Base-by-base conservation (phyloP, 2,113 vertebrate species). In the Elachura formosa region DNA sequence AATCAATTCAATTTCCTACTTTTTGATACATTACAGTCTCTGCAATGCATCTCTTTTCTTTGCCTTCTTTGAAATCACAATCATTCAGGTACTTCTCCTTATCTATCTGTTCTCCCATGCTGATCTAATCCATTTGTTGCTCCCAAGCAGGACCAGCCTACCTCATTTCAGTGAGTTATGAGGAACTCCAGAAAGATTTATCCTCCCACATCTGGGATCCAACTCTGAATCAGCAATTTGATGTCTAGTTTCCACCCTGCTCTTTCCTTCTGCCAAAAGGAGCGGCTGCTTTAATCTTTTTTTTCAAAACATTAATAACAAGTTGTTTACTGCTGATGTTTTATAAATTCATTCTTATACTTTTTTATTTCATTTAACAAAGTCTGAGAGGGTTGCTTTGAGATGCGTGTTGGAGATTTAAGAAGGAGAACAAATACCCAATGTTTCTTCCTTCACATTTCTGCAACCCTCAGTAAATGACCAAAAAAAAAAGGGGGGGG, bases 181-280 rank as follows among this genome's bases (percentile, higher is more conserved):
- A 96, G 92, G 85, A 97, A 94, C 94, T 94, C 89, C 79, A 92
- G 71, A 94, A 95, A 88, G 87, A 89, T 93, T 88, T 94, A 93
- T 62, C 94, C 96, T 97, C 94, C 95, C 94, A 96, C 95, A 96
- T 89, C 84, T 96, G 90, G 80, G 91, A 96, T 96, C 89, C 95
- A 90, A 93, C 51, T 96, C 89, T 96, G 95, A 97, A 88, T 96
- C 95, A 97, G 96, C 95, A 95, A 92, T 74, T 56, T 96, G 72
- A 81, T 93, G 81, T 92, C 69, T 92, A 89, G 87, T 89, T 96
- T 96, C 87, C 90, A 96, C 94, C 96, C 93, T 86, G 58, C 33
- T 89, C 56, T 22, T 56, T 93, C 88, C 72, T 80, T 71, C 72
- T 96, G 96, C 90, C 95, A 96, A 93, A 68, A 92, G 88, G 93